Conservation (phyloP, 2,113 vertebrate species). For the Gorsachius goisagi region DNA sequence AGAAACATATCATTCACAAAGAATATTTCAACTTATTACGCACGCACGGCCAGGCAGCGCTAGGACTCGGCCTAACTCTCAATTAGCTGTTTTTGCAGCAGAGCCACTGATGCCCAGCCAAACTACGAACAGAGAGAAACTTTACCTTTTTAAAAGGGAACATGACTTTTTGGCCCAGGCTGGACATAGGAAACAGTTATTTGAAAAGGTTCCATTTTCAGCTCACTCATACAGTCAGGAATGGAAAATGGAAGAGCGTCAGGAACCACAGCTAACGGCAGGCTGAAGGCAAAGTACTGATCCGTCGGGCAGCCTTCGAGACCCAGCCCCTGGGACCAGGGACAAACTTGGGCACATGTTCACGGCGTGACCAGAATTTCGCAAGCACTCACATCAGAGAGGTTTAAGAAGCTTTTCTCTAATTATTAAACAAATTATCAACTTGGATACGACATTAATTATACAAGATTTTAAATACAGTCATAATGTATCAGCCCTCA, state of each 20-base stretch:
- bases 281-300: not conserved
- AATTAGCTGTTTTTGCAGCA: not conserved
- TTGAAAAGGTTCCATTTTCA: not conserved
- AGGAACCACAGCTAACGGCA: not conserved
- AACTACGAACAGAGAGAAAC: not conserved
- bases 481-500: not conserved
- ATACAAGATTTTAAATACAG: not conserved
- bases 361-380: accelerated
- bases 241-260: accelerated
- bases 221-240: not conserved
- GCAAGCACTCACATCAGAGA: not conserved
- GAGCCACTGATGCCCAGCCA: not conserved
- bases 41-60: accelerated
- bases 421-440: not conserved
- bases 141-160: not conserved
- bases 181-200: not conserved
- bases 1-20: not conserved
- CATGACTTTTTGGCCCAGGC: not conserved
- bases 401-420: not conserved
- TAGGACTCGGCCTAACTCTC: not conserved
- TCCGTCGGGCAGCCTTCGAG: not conserved
- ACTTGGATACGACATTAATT: not conserved
- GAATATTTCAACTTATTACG: not conserved
- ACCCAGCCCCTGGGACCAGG: not conserved
- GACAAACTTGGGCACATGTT: not conserved